Evolutionary conservation across 2,113 vertebrate species (phyloP).

Genomic region (Pachyramphus minor): DNA sequence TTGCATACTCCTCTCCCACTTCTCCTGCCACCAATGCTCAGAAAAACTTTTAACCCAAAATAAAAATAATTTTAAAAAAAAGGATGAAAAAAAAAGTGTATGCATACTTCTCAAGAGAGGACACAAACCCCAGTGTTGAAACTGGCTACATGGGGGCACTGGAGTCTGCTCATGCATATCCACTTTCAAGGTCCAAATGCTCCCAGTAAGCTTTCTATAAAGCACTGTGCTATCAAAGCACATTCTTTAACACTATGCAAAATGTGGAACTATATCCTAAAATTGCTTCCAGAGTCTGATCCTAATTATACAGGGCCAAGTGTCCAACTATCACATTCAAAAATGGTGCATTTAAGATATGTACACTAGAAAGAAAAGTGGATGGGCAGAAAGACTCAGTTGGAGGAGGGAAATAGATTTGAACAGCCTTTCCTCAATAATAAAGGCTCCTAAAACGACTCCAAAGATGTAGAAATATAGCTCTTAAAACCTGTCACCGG

Average conservation of each 20-base stretch:
- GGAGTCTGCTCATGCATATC: background rate
- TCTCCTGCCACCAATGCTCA: background rate
- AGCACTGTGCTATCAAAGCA: background rate
- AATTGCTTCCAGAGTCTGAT: background rate
- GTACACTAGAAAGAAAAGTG: background rate
- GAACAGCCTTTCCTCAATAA: background rate
- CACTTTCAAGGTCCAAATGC: background rate
- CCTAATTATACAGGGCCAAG: background rate
- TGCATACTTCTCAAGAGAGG: background rate
- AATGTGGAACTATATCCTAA: background rate
- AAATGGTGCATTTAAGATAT: background rate
- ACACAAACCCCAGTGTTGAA: background rate
- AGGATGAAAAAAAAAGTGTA: background rate
- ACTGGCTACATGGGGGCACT: background rate
- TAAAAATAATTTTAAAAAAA: background rate
- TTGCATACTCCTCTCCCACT: background rate
- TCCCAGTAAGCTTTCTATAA: background rate
- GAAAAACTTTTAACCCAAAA: background rate
- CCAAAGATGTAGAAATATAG: background rate
- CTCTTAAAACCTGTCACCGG: background rate
- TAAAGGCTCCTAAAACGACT: background rate
- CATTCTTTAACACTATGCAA: background rate
- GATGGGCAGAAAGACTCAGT: background rate
- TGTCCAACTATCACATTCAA: background rate
- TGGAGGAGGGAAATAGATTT: background rate